Evolutionary conservation across 2,797 vertebrate species (phyloP).

Genomic region (Silurus aristotelis): DNA sequence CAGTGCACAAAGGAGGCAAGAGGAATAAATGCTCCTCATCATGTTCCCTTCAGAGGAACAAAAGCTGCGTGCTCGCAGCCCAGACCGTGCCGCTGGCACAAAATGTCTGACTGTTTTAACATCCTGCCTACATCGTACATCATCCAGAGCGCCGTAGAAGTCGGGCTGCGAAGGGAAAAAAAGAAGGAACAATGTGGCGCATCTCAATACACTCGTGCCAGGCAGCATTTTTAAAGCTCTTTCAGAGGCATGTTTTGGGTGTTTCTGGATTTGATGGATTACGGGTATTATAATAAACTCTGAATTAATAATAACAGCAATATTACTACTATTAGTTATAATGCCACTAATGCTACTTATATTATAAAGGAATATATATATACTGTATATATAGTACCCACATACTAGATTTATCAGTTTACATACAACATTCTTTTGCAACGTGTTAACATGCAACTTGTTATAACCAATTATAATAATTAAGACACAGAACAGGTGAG

Average conservation of each 20-base stretch:
- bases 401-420: no score
- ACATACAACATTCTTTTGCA: no score
- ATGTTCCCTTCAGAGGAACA: slow-evolving; percentile 71
- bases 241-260: slow-evolving; percentile 17
- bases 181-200: slow-evolving; percentile 55
- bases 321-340: no score
- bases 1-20: slow-evolving; percentile 68
- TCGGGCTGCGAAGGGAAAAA: slow-evolving; percentile 25
- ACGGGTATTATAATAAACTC: neutral
- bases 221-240: slow-evolving; percentile 62
- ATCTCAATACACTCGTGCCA: slow-evolving; percentile 52
- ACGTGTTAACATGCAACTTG: no score
- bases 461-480: no score
- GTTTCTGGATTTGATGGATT: slow-evolving; percentile 49
- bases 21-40: slow-evolving; percentile 65
- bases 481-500: no score
- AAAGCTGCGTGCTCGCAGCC: slow-evolving; percentile 58
- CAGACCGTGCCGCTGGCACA: slow-evolving; percentile 61
- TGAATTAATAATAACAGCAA: no score
- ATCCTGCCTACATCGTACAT: slow-evolving; percentile 66
- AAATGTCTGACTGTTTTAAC: slow-evolving; percentile 60
- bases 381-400: no score
- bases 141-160: slow-evolving; percentile 59
- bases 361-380: no score
- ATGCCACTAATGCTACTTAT: no score